These are phyloP conservation scores for Drosophila triauraria DNA, from an alignment of 1,140 invertebrate genomes.

Conservation along the genomic window DNA sequence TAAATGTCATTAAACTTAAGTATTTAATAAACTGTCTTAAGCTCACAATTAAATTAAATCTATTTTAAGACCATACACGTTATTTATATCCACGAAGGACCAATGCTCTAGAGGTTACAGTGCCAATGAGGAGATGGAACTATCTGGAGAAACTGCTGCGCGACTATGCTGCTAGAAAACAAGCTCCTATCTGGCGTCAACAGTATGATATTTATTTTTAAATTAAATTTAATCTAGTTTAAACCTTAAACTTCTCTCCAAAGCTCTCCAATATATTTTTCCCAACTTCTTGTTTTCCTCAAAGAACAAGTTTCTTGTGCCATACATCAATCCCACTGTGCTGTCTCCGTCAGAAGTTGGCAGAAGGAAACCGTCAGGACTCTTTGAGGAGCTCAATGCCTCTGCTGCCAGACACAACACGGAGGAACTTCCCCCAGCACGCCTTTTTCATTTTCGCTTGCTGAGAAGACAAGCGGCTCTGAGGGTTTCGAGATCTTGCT, in stretches of 20 bases:
- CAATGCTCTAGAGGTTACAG: no score
- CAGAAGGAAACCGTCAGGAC: slow-evolving; percentile 7
- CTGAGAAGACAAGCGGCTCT: not conserved
- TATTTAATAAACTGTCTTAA: not conserved
- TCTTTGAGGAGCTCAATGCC: not conserved
- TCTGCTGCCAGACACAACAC: slow-evolving; percentile 19
- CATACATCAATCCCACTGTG: slow-evolving; percentile 20
- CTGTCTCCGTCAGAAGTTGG: slow-evolving; percentile 14
- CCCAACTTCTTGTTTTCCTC: not conserved
- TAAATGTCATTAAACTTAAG: not conserved
- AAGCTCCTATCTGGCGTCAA: no score
- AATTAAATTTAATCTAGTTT: not conserved
- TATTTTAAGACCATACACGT: not conserved
- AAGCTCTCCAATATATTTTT: no score
- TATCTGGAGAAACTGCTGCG: no score
- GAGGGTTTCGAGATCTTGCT: slow-evolving; percentile 3
- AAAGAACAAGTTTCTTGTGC: not conserved
- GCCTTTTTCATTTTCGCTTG: slow-evolving; percentile 38
- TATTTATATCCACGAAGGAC: no score
- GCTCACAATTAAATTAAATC: not conserved
- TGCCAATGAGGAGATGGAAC: no score
- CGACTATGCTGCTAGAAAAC: no score
- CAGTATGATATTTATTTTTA: no score
- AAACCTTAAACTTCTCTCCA: not conserved
- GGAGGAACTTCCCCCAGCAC: not conserved